Percentiles rank a stretch among this genome's conserved stretches.
phyloP scores from a whole-genome alignment of 1,140 invertebrate species.

The Lamellibrachia luymesi region DNA sequence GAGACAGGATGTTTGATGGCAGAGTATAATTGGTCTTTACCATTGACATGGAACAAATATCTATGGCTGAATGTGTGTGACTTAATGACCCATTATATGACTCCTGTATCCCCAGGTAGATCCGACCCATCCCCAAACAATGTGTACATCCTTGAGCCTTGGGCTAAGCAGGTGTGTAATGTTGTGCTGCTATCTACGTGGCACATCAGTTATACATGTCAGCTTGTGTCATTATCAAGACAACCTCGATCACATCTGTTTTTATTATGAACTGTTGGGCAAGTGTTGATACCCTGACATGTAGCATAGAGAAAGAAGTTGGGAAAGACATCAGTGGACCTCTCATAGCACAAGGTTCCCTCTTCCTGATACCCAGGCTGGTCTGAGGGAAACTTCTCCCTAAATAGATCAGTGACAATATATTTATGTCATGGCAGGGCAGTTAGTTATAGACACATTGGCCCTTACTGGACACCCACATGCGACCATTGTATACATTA shows the following conservation, averaged over 20 bases:
- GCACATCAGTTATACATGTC: not conserved
- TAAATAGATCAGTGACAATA: not conserved
- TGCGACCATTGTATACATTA: not conserved
- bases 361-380: not conserved
- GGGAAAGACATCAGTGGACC: not conserved
- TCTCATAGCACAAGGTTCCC: not conserved
- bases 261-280: not conserved
- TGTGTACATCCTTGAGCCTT: not conserved
- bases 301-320: not conserved
- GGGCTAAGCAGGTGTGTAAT: not conserved
- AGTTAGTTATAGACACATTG: not conserved
- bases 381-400: not conserved
- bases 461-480: not conserved
- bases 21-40: not conserved
- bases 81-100: not conserved
- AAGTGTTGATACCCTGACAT: not conserved
- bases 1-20: not conserved
- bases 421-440: no score
- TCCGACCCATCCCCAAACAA: not conserved
- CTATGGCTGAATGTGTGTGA: not conserved
- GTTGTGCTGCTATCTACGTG: not conserved
- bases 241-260: not conserved
- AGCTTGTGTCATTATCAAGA: not conserved
- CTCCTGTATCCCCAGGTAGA: not conserved
- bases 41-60: not conserved